phyloP scores from a whole-genome alignment of 2,888 invertebrate species.

The Cistogaster globosa region DNA sequence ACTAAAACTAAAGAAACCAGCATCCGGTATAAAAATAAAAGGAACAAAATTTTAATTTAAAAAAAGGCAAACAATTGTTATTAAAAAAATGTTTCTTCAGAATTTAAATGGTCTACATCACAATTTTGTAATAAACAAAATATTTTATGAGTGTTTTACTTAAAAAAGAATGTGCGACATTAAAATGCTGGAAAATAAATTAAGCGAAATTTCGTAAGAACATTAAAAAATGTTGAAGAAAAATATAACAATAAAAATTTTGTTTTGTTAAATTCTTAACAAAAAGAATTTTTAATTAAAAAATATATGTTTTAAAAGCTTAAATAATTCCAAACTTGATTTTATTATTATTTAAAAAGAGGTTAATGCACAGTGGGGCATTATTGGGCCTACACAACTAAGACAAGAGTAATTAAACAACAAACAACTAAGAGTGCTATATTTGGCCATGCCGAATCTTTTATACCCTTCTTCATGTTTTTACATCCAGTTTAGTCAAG shows the following conservation, averaged over 20 bases:
- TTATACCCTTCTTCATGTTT: too few species aligned
- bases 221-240: background rate
- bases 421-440: too few species aligned
- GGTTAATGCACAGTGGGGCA: too few species aligned
- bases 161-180: background rate
- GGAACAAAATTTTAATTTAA: background rate
- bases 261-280: background rate
- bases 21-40: slow-evolving; percentile 32
- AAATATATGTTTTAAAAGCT: background rate
- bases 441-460: too few species aligned
- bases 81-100: slow-evolving; percentile 12
- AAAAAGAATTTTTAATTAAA: background rate
- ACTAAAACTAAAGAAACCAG: slow-evolving; percentile 7
- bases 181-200: background rate
- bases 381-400: too few species aligned
- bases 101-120: slow-evolving; percentile 1
- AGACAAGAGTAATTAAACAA: too few species aligned
- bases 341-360: too few species aligned
- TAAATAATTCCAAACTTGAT: background rate
- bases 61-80: background rate
- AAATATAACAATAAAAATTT: background rate
- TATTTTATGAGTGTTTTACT: slow-evolving; percentile 25
- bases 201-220: slow-evolving; percentile 17
- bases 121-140: slow-evolving; percentile 26
- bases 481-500: too few species aligned